Conservation (phyloP, 2,888 invertebrate species). For the Drosophila neonasuta region DNA sequence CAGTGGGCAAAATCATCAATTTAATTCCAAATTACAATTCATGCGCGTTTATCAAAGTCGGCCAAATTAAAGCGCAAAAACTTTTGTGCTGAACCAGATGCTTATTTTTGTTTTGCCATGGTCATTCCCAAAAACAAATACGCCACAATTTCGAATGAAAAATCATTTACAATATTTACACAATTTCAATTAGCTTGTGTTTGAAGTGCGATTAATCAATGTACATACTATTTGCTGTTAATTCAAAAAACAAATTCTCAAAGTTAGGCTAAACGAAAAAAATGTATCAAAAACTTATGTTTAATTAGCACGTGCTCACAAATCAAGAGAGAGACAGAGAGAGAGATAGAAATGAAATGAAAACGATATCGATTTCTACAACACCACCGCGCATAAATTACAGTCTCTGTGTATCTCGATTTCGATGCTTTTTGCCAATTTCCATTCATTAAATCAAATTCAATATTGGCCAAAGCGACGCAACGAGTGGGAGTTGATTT, state of each 20-base stretch:
- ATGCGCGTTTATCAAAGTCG: constrained; percentile 64
- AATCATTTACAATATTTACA: not conserved
- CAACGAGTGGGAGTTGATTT: constrained; percentile 53
- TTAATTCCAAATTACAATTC: constrained; percentile 75
- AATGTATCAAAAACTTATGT: not conserved
- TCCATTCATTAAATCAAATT: constrained; percentile 77
- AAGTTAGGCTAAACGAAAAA: not conserved
- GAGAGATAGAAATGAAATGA: constrained; percentile 20
- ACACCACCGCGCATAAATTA: constrained; percentile 46
- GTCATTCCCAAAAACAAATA: not conserved
- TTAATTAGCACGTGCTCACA: constrained; percentile 3
- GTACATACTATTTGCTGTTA: not conserved
- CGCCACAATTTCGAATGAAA: not conserved
- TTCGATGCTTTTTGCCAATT: constrained; percentile 63
- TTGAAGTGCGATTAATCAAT: not conserved
- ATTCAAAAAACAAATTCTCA: not conserved
- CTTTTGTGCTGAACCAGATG: constrained; percentile 22
- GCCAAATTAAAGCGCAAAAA: constrained; percentile 40
- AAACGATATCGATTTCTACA: constrained; percentile 38
- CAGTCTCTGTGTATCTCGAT: constrained; percentile 31
- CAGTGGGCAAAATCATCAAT: constrained; percentile 59
- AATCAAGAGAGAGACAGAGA: not conserved
- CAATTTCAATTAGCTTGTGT: not conserved
- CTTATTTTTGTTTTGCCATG: not conserved
- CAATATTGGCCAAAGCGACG: constrained; percentile 73